Base-by-base conservation (phyloP, 2,113 vertebrate species). In the Microtus montanus region DNA sequence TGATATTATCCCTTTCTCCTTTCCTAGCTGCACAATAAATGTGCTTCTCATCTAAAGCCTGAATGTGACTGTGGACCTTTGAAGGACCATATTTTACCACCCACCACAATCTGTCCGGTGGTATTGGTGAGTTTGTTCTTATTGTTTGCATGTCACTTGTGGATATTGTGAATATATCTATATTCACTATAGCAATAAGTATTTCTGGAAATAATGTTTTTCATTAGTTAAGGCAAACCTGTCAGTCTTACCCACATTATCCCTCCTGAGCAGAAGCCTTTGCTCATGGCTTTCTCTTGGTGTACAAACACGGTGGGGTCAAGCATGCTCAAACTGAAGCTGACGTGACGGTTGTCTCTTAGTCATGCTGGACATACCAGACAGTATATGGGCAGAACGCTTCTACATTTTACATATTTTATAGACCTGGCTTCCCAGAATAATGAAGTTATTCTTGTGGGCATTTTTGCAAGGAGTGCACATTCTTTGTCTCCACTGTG, bases 81-180 rank as follows among this genome's bases (percentile, higher is more conserved):
- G 98, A 99, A 99, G 98, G 99, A 99, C 98, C 99, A 99, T 98
- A 99, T 99, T 98, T 99, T 99, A 97, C 99, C 99, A 84, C 99
- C 99, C 87, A 99, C 98, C 93, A 98, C 99, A 44, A 99, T 99
- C 98, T 99, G 99, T 96, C 99, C 99, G 22, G 97, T 99, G 88
- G 99, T 99, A 44, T 96, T 99, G 99, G 99, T 99, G 98, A 99
- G 99, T 98, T 95, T 54, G 38, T 17, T 13, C 0, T 92, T n/a
- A 85, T 88, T 70, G 86, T 97, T 96, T 12, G 83, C 4, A 77
- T 93, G 0, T 85, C 95, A 52, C 70, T 22, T 26, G 95, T 61
- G 90, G 6, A 71, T 11, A 26, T n/a, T 71, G 3, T 41, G 52
- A 88, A n/a, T 2, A 52, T 52, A 52, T 52, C 49, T 52, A 52